Base-by-base conservation (phyloP, 2,888 invertebrate genomes). In the Hirtodrosophila duncani region DNA sequence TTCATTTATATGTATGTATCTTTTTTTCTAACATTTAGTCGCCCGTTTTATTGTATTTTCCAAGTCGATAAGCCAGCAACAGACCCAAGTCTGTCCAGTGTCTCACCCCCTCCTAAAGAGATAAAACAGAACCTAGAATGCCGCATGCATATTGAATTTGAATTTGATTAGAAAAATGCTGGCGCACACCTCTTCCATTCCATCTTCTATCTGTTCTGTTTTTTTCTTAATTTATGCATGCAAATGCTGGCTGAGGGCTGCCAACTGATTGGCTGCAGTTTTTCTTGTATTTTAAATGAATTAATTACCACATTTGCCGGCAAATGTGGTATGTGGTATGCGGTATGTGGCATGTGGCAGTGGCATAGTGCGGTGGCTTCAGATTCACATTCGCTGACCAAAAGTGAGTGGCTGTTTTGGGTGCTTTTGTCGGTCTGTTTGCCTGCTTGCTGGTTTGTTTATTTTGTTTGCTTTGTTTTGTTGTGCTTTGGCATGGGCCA, bases 61-160 rank as follows among this genome's bases (percentile, higher is more conserved):
- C 59, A 21, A 53, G 24, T 52, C 58, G 55, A 38, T 31, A 6
- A 10, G 14, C 11, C 41, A 49, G n/a, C 39, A 49, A 49, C 49
- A 43, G 43, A 29, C 43, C n/a, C n/a, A n/a, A n/a, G n/a, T n/a
- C n/a, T n/a, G n/a, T n/a, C n/a, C n/a, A n/a, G n/a, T n/a, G 5
- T n/a, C 6, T 0, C 29, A 3, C 17, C 10, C 20, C 8, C 9
- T 9, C 21, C 9, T 23, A 36, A 26, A 9, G 51, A 33, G 37
- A 17, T 24, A 27, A 23, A 48, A 48, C 48, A 46, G 49, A 51
- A 10, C 24, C 10, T 26, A 26, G 24, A 26, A 26, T 3, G n/a
- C n/a, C n/a, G 14, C 8, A 43, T 51, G 59, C 38, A 63, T 59
- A 74, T 78, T 67, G 78, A 75, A 77, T 77, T 72, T 37, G 45